Evolutionary conservation across 2,113 vertebrate species (phyloP), one percentile per base, ranked within the genome.

Genomic region (Dermatemys mawii): DNA sequence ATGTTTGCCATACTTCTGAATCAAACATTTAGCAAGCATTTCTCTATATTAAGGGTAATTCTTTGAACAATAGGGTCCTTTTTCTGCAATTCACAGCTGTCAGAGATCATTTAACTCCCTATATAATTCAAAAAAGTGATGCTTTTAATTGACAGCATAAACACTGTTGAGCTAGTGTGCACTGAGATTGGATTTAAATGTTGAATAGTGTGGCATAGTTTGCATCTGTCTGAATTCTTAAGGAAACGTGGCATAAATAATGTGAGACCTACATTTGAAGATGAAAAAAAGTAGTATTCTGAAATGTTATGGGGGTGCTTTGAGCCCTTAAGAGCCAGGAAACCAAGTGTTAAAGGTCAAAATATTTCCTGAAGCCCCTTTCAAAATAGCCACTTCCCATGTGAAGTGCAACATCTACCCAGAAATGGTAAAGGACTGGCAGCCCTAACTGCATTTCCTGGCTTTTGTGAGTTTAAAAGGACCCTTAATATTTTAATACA

Each of bases 31-130:
- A 93, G 94, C 91, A 89, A 96, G 94, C 75, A 91, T 90, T 97
- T 96, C 94, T 97, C 93, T 67, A 96, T 97, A 97, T 97, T 97
- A 96, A 97, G 98, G 95, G 94, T 97, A 96, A 94, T 80, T 93
- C 97, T 98, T 95, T 95, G 95, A 98, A 98, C 96, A 98, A 98
- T 97, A 96, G 94, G 93, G 83, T 73, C 88, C 96, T 97, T 98
- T 97, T 97, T 94, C 97, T 96, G 91, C 94, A 98, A 90, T 96
- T 97, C 97, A 92, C 97, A 97, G 97, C 98, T 98, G 97, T 98
- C 98, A 97, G 97, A 98, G 95, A 97, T 97, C 97, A 97, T 97
- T 98, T 98, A 96, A 95, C 95, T 97, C 97, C 95, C 96, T 96
- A 91, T 96, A 96, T 97, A 97, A 97, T 97, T 98, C 93, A 94